phyloP scores from a whole-genome alignment of 2,797 vertebrate genomes.

The Triplophysa yarkandensis region DNA sequence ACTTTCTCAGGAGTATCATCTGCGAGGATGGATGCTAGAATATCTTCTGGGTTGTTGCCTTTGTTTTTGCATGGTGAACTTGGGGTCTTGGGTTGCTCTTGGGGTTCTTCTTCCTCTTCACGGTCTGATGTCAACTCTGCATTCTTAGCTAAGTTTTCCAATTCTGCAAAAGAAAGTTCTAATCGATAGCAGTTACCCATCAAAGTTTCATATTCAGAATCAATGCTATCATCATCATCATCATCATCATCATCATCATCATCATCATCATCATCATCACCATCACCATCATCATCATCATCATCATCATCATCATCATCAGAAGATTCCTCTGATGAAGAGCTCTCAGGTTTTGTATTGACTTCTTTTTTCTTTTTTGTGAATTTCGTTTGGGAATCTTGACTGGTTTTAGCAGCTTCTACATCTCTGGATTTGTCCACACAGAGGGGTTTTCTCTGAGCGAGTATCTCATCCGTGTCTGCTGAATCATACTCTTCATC shows the following conservation, averaged over 20 bases:
- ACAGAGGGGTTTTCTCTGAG: constrained; percentile 67
- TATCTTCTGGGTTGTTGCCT: constrained; percentile 80
- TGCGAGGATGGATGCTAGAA: constrained; percentile 80
- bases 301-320: constrained; percentile 29
- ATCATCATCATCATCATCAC: constrained; percentile 22
- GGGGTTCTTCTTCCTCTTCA: constrained; percentile 15
- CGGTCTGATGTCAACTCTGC: constrained; percentile 27
- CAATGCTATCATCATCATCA: constrained; percentile 56
- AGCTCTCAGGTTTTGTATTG: background rate
- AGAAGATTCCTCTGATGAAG: constrained; percentile 22
- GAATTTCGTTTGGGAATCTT: background rate
- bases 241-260: constrained; percentile 15
- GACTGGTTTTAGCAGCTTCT: background rate
- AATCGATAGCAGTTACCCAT: constrained; percentile 79
- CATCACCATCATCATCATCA: too few relatives aligned
- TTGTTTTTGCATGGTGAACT: constrained; percentile 51
- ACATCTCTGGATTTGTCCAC: background rate
- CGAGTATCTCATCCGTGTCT: constrained; percentile 89
- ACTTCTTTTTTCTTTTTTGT: background rate
- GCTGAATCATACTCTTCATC: constrained; percentile 81
- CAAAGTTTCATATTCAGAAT: constrained; percentile 83
- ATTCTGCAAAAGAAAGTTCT: constrained; percentile 81
- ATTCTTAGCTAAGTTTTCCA: constrained; percentile 74
- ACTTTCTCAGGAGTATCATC: constrained; percentile 70
- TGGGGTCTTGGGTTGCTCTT: constrained; percentile 17